Evolutionary conservation across 2,113 vertebrate genomes (phyloP).

Genomic region (Hippoglossus stenolepis): DNA sequence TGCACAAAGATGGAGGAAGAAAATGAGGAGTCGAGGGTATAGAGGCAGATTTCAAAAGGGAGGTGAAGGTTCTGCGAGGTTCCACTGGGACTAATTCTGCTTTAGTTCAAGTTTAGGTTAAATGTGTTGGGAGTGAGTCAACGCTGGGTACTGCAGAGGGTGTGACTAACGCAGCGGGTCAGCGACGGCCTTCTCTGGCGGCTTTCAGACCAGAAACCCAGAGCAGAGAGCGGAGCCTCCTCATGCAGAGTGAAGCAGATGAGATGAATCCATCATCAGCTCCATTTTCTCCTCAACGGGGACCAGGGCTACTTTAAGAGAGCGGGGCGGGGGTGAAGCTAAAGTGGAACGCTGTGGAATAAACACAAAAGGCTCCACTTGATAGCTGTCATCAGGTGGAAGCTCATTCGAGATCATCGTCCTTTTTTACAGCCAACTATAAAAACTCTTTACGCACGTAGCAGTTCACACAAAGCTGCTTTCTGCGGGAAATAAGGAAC

Average conservation of each 20-base stretch:
- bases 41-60: background rate
- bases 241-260: constrained; percentile 63
- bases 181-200: constrained; percentile 48
- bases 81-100: constrained; percentile 83
- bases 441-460: background rate
- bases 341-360: constrained; percentile 46
- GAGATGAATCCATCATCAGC: constrained; percentile 78
- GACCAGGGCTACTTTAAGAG: constrained; percentile 48
- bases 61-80: constrained; percentile 53
- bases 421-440: too few species aligned
- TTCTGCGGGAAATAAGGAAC: background rate
- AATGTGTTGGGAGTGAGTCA: constrained; percentile 89
- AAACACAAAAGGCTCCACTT: constrained; percentile 45
- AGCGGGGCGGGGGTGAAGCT: constrained; percentile 14
- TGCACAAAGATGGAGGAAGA: constrained; percentile 31
- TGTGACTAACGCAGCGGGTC: constrained; percentile 87
- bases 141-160: constrained; percentile 80
- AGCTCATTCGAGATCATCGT: background rate
- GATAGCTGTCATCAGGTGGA: constrained; percentile 35
- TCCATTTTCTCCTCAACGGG: constrained; percentile 54
- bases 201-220: constrained; percentile 64
- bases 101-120: constrained; percentile 81
- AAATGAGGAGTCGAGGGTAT: background rate
- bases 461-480: background rate
- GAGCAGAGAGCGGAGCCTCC: constrained; percentile 41